Evolutionary conservation across 2,888 invertebrate species (phyloP), one percentile per base, ranked within the genome.

Genomic region (Melikaiella ostensackeni): DNA sequence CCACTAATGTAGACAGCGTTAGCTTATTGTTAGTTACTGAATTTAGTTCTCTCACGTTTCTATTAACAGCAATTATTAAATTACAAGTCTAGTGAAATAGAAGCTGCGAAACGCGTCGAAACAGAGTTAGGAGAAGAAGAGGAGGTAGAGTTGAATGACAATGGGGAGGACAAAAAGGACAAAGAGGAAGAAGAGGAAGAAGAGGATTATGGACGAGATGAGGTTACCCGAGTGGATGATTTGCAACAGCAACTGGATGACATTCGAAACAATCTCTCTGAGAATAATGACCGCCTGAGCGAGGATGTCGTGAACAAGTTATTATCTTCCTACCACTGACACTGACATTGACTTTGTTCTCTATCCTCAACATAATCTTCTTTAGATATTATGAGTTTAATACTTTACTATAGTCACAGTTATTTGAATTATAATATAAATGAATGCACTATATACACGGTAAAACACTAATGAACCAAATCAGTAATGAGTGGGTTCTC

Each of bases 291-390:
- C 2, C 91, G 88, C 79, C 86, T 93, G 70, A 92, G 92, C 19
- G 92, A 93, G 75, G 88, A 89, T 46, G 84, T 91, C 76, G 84
- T 93, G 24, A 92, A 90, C 76, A 89, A 86, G 91, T 90, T 81
- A 81, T 77, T 78, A 75, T 73, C 62, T 61, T 30, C 42, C 42
- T 75, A 61, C 63, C 78, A 30, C 75, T 77, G 77, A 77, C 50
- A 16, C 24, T 57, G 24, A 57, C 57, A 24, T 75, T 70, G 0
- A 16, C 33, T 35, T 61, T 50, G 2, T 38, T 16, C 50, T 46
- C n/a, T 21, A 3, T 42, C 30, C 13, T 79, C 3, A 35, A 27
- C 13, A 6, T n/a, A 5, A 21, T 35, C 24, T 11, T 63, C 27
- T 13, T 59, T 76, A 3, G 24, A 24, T 24, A 8, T 57, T 11